Conservation (phyloP, 2,797 vertebrate genomes). For the Sebastes jordani region DNA sequence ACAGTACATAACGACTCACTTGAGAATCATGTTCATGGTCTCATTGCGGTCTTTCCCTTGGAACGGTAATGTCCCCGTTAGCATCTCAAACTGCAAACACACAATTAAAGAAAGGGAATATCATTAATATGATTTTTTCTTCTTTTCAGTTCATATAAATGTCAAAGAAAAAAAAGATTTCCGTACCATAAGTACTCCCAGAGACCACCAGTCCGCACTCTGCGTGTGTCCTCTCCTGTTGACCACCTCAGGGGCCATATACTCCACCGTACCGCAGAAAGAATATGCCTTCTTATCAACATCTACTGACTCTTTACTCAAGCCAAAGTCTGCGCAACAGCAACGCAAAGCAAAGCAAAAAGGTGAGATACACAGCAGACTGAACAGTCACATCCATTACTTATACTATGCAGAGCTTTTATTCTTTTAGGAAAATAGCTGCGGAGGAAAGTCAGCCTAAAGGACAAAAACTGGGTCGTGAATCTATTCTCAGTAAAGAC, state of each 20-base stretch:
- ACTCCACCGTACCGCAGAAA: constrained; percentile 99
- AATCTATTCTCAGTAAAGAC: background rate
- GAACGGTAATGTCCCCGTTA: constrained; percentile 96
- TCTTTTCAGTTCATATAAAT: no score
- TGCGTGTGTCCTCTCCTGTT: constrained; percentile 98
- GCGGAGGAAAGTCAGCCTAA: background rate
- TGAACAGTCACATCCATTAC: background rate
- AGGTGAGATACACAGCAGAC: background rate
- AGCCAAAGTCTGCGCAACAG: constrained; percentile 90
- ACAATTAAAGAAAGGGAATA: background rate
- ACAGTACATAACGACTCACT: constrained; percentile 85
- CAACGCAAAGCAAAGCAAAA: constrained; percentile 4
- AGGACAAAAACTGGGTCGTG: background rate
- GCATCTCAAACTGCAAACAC: constrained; percentile 93
- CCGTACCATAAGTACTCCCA: constrained; percentile 96
- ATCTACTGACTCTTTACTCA: constrained; percentile 99
- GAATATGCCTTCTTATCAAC: constrained; percentile 99
- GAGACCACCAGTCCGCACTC: constrained; percentile 99
- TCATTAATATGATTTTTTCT: background rate
- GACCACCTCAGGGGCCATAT: constrained; percentile 99
- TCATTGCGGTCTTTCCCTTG: constrained; percentile 99
- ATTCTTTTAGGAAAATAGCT: background rate
- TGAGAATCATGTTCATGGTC: constrained; percentile 99
- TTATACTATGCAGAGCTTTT: background rate
- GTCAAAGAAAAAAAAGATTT: background rate